phyloP scores from a whole-genome alignment of 2,797 vertebrate genomes.

The Channa striata region DNA sequence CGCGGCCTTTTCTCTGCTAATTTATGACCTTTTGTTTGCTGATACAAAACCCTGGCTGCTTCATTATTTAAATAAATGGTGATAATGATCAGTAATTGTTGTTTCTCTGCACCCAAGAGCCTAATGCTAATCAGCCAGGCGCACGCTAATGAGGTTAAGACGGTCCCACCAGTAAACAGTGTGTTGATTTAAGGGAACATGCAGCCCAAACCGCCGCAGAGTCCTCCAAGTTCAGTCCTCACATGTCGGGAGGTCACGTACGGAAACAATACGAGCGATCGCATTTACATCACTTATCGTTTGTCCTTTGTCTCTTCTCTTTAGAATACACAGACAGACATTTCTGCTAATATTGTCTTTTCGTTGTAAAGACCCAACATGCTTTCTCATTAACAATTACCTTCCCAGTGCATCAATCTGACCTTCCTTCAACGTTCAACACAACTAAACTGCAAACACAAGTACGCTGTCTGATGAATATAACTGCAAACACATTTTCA shows the following conservation, averaged over 20 bases:
- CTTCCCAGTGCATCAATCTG: too few relatives aligned
- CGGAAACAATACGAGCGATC: slow-evolving; percentile 1
- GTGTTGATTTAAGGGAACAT: slow-evolving; percentile 46
- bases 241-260: slow-evolving; percentile 13
- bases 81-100: slow-evolving; percentile 73
- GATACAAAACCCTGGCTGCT: slow-evolving; percentile 48
- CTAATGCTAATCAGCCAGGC: slow-evolving; percentile 63
- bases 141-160: slow-evolving; percentile 65
- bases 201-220: slow-evolving; percentile 23
- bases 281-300: not conserved
- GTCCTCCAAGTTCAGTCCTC: slow-evolving; percentile 11
- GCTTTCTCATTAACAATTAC: not conserved
- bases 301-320: not conserved
- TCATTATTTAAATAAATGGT: slow-evolving; percentile 65
- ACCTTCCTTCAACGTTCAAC: too few relatives aligned
- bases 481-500: too few relatives aligned
- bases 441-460: too few relatives aligned
- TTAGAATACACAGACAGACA: not conserved
- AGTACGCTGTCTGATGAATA: too few relatives aligned
- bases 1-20: slow-evolving; percentile 22
- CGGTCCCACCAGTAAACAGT: slow-evolving; percentile 63
- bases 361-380: not conserved
- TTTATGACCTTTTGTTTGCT: slow-evolving; percentile 67
- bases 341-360: not conserved
- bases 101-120: slow-evolving; percentile 56